phyloP scores from a whole-genome alignment of 2,113 vertebrate species.

The Amphilophus citrinellus region DNA sequence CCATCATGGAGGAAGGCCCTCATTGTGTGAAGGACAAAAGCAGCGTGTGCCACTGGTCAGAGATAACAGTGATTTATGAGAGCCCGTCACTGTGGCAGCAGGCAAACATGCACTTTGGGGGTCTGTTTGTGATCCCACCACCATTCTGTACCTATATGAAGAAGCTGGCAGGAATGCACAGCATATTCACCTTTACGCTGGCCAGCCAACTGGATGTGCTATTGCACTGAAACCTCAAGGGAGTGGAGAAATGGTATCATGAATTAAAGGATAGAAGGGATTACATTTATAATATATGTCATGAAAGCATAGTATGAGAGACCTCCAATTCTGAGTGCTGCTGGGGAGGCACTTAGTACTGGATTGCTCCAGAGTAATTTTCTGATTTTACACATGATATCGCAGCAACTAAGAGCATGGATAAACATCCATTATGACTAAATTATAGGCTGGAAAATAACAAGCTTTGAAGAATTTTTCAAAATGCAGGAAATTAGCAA shows the following conservation, averaged over 20 bases:
- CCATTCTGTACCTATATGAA: constrained; percentile 40
- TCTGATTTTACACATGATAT: background rate
- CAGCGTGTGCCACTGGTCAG: constrained; percentile 73
- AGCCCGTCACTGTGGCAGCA: constrained; percentile 71
- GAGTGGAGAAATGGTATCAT: background rate
- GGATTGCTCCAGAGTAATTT: background rate
- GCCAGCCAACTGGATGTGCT: background rate
- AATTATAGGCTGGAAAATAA: background rate
- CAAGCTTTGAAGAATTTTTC: background rate
- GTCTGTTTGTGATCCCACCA: constrained; percentile 21
- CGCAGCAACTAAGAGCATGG: background rate
- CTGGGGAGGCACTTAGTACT: background rate
- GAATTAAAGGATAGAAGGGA: background rate
- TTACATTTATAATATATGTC: background rate
- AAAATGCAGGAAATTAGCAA: background rate
- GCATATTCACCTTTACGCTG: constrained; percentile 28
- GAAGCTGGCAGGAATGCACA: constrained; percentile 26
- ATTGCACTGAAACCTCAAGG: background rate
- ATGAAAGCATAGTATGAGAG: background rate
- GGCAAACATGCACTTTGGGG: constrained; percentile 72
- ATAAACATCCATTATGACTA: background rate
- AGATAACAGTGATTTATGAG: constrained; percentile 84
- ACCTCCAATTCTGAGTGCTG: background rate
- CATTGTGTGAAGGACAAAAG: constrained; percentile 81
- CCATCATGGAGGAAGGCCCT: constrained; percentile 67